Conservation (phyloP, 1,140 invertebrate species). For the Ceratitis capitata region DNA sequence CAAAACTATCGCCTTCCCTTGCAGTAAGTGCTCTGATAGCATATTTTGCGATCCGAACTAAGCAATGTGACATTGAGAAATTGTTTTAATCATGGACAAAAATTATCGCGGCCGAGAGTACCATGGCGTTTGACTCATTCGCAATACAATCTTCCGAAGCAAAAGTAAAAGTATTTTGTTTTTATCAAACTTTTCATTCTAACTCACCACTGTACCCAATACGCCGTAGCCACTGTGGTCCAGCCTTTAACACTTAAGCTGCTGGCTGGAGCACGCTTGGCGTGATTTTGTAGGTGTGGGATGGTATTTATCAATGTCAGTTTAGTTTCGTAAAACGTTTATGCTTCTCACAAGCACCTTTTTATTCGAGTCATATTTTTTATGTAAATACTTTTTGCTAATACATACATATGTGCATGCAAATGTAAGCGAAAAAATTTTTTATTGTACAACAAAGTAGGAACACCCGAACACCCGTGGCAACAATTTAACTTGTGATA, state of each 20-base stretch:
- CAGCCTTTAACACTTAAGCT: background rate
- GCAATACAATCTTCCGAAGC: no score
- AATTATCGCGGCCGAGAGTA: no score
- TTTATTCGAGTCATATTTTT: background rate
- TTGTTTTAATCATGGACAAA: no score
- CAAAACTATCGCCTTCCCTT: no score
- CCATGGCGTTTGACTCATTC: no score
- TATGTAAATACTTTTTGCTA: background rate
- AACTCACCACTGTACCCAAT: background rate
- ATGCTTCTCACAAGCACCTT: background rate
- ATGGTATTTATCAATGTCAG: constrained; percentile 40
- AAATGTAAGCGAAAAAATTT: background rate
- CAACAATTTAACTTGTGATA: background rate
- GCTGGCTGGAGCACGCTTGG: background rate
- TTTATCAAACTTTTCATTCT: background rate
- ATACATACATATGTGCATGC: background rate
- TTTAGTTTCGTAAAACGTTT: constrained; percentile 13
- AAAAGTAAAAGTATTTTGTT: no score
- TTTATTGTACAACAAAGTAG: background rate
- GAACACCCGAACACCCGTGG: background rate
- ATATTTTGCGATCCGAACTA: no score
- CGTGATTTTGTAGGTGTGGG: constrained; percentile 2
- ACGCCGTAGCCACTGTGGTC: background rate
- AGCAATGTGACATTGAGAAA: no score
- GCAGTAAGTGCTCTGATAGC: background rate